Percentiles rank a stretch among this genome's conserved stretches.
Conservation (phyloP, 2,797 vertebrate species). For the Hippopotamyrus pictus region DNA sequence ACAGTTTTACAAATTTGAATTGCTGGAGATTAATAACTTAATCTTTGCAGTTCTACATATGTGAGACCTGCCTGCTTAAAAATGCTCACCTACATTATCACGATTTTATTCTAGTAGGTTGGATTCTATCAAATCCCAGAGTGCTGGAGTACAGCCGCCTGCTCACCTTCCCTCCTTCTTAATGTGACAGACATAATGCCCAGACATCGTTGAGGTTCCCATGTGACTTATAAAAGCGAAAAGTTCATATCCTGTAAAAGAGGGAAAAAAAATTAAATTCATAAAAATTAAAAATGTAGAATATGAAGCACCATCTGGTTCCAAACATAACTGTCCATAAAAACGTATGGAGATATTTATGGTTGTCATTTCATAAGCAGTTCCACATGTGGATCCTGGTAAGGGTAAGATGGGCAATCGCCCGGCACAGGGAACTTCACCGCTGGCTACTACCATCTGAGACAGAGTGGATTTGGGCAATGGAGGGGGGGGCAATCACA, state of each 20-base stretch:
- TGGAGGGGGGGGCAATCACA: neutral
- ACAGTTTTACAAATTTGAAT: neutral
- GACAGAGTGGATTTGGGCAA: neutral
- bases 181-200: slow-evolving; percentile 94
- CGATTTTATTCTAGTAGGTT: neutral
- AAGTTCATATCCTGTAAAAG: slow-evolving; percentile 79
- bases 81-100: neutral
- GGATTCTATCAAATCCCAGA: neutral
- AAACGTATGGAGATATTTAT: neutral
- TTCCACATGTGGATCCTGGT: neutral
- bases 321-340: neutral
- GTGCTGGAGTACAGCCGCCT: too few relatives aligned
- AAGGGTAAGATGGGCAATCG: neutral
- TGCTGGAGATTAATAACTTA: neutral
- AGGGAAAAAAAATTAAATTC: neutral
- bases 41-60: neutral
- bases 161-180: slow-evolving; percentile 95
- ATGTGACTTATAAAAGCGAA: slow-evolving; percentile 98
- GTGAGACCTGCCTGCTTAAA: neutral
- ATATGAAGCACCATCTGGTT: neutral
- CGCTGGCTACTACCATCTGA: neutral
- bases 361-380: neutral
- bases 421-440: neutral
- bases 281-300: neutral
- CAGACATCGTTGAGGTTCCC: slow-evolving; percentile 97